These are phyloP conservation scores for Tapera naevia DNA, from an alignment of 2,797 vertebrate species.

Conservation along the genomic window DNA sequence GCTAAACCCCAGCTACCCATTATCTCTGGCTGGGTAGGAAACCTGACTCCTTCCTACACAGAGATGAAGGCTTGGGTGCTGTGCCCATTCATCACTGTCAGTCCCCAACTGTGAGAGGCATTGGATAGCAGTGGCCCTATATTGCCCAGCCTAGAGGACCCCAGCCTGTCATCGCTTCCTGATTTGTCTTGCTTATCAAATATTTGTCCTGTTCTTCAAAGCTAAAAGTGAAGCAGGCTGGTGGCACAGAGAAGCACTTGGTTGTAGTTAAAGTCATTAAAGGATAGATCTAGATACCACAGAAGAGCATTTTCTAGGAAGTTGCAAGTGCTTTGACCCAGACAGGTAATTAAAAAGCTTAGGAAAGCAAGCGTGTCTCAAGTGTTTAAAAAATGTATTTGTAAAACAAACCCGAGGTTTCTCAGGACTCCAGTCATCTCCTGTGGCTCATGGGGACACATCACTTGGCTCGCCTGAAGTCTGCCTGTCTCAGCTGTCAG, in stretches of 20 bases:
- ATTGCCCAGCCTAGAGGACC: not conserved
- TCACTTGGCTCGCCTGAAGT: fast-evolving
- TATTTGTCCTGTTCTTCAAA: not conserved
- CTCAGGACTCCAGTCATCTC: not conserved
- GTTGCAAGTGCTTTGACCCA: not conserved
- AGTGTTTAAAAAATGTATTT: not conserved
- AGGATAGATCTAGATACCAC: fast-evolving
- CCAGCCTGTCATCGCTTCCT: not conserved
- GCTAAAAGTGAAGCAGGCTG: not conserved
- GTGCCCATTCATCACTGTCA: slow-evolving; percentile 32
- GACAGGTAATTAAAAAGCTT: not conserved
- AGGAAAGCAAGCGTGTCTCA: not conserved
- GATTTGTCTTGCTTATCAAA: not conserved
- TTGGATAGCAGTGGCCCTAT: not conserved
- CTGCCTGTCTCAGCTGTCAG: fast-evolving
- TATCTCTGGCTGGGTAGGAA: slow-evolving; percentile 3
- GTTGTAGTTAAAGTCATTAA: not conserved
- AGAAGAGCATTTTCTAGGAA: not conserved
- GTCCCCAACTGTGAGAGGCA: not conserved
- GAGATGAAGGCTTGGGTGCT: not conserved
- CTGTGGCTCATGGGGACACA: not conserved
- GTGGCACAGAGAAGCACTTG: not conserved
- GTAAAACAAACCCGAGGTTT: not conserved
- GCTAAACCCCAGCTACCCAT: not conserved
- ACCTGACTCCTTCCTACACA: not conserved